phyloP scores from a whole-genome alignment of 2,888 invertebrate species.

The Cataglyphis livida region DNA sequence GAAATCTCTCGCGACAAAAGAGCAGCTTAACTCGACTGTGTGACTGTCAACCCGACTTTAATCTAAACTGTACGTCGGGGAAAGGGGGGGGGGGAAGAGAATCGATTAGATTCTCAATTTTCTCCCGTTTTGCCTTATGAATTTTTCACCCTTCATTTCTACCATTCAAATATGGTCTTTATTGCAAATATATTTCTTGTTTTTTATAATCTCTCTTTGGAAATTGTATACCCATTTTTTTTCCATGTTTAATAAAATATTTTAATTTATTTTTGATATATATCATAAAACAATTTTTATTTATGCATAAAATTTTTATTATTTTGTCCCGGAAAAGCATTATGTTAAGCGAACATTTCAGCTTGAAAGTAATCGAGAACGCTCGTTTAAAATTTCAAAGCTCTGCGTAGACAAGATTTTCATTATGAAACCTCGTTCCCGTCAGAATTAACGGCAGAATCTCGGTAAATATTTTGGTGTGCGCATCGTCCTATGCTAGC shows the following conservation, averaged over 20 bases:
- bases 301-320: slow-evolving; percentile 23
- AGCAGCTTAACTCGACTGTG: slow-evolving; percentile 59
- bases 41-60: slow-evolving; percentile 44
- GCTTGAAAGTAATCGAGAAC: slow-evolving; percentile 43
- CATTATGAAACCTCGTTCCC: slow-evolving; percentile 47
- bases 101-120: slow-evolving; percentile 5
- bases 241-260: not conserved
- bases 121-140: not conserved
- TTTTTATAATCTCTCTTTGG: not conserved
- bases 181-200: too few species aligned
- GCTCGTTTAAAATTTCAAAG: slow-evolving; percentile 46
- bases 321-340: not conserved
- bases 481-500: not conserved
- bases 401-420: slow-evolving; percentile 41
- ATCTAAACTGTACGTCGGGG: slow-evolving; percentile 20
- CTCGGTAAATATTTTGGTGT: slow-evolving; percentile 45
- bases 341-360: not conserved
- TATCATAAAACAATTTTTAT: not conserved
- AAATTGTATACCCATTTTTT: too few species aligned
- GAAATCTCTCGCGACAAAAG: slow-evolving; percentile 58
- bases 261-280: slow-evolving; percentile 17
- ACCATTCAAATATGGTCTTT: not conserved
- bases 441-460: slow-evolving; percentile 26
- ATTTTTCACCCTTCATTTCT: not conserved
- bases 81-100: rapidly evolving